Evolutionary conservation across 2,797 vertebrate species (phyloP), one percentile per base, ranked within the genome.

Genomic region (Coregonus ussuriensis): DNA sequence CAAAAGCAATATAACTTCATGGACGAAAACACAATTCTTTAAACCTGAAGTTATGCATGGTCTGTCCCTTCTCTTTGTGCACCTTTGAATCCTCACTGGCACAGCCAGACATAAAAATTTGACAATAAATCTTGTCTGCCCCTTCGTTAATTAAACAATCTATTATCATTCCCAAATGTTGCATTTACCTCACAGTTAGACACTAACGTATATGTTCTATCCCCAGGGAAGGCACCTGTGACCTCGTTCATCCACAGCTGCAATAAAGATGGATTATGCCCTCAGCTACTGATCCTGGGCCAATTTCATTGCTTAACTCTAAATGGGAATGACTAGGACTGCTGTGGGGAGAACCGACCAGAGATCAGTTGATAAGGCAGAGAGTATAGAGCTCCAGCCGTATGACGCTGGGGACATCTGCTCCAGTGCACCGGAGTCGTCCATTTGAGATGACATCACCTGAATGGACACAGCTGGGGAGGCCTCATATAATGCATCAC

Each of bases 391-490:
- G 41, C 59, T 66, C 63, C 11, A 51, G 53, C 62, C 18, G 11
- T 33, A 53, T 25, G 71, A 47, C 15, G 41, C 71, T 67, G 41
- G 80, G 80, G 74, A 79, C 89, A 86, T 83, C 83, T 88, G 87
- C 68, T 82, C 68, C 4, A 35, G 70, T 69, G 56, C 75, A 25
- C 25, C 25, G 25, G 25, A 25, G 25, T 25, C 25, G 25, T 25
- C 25, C 25, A 86, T 87, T 89, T 83, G 5, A 62, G 62, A 76
- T 83, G 5, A 62, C 54, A 76, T 82, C 83, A 82, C 82, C 82
- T 75, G 83, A 78, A 82, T 81, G 86, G 84, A 83, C 80, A 9
- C 86, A 84, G 86, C 85, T 85, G 85, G 83, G 80, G 62, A 54
- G 70, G 31, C 77, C 13, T 51, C 33, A 83, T 77, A 33, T 76